phyloP scores from a whole-genome alignment of 2,888 invertebrate genomes.

The Myopa testacea region DNA sequence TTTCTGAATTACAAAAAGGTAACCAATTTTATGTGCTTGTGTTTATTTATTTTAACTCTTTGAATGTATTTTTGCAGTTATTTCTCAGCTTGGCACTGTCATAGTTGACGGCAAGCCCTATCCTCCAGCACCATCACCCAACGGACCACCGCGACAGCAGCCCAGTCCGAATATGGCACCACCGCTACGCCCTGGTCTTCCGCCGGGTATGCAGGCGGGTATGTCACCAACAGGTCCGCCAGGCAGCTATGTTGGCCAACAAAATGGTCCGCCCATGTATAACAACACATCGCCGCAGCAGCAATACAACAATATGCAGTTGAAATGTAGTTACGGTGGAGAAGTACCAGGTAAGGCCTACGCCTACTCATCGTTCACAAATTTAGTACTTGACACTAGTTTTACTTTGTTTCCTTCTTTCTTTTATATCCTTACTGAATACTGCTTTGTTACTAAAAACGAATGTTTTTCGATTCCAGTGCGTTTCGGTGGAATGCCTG shows the following conservation, averaged over 20 bases:
- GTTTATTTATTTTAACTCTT: slow-evolving; percentile 8
- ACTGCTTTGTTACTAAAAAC: background rate
- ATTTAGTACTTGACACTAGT: slow-evolving; percentile 35
- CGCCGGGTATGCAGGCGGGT: slow-evolving; percentile 64
- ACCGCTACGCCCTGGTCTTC: slow-evolving; percentile 64
- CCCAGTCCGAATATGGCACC: slow-evolving; percentile 68
- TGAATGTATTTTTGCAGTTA: slow-evolving; percentile 70
- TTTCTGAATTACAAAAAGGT: slow-evolving; percentile 84
- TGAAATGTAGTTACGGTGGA: slow-evolving; percentile 64
- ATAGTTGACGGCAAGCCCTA: slow-evolving; percentile 87
- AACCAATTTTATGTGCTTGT: background rate
- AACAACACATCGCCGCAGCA: slow-evolving; percentile 62
- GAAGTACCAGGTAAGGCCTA: slow-evolving; percentile 65
- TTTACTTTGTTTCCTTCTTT: background rate
- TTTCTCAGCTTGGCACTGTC: slow-evolving; percentile 82
- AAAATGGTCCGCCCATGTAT: slow-evolving; percentile 67
- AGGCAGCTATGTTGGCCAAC: slow-evolving; percentile 58
- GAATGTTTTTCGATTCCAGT: slow-evolving; percentile 53
- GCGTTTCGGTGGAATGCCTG: slow-evolving; percentile 66
- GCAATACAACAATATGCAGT: slow-evolving; percentile 65
- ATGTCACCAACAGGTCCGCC: slow-evolving; percentile 65
- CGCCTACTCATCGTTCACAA: slow-evolving; percentile 48
- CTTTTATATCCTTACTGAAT: background rate
- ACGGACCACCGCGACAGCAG: slow-evolving; percentile 65
- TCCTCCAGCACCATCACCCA: slow-evolving; percentile 70